A percentile compares a stretch with the other conserved stretches of the same genome.
Evolutionary conservation across 2,113 vertebrate genomes (phyloP).

Genomic region (Melanotaenia duboulayi): DNA sequence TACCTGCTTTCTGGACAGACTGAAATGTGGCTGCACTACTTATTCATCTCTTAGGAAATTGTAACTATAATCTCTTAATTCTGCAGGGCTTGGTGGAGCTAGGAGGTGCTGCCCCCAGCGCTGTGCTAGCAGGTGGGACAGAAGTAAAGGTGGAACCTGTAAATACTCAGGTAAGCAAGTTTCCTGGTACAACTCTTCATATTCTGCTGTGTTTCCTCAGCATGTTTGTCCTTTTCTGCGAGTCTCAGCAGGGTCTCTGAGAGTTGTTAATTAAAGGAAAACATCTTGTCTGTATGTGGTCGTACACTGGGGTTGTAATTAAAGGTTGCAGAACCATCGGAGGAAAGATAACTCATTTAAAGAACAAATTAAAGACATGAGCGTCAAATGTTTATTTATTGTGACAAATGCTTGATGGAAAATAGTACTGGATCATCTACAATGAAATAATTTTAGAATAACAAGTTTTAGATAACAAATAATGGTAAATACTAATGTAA

Average conservation of each 20-base stretch:
- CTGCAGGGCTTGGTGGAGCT: constrained; percentile 91
- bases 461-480: no score
- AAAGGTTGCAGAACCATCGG: neutral
- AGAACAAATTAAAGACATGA: neutral
- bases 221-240: no score
- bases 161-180: constrained; percentile 65
- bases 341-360: neutral
- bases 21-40: no score
- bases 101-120: constrained; percentile 82
- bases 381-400: neutral
- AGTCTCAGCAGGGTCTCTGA: neutral
- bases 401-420: neutral
- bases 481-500: neutral
- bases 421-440: neutral
- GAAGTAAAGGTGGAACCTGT: constrained; percentile 85
- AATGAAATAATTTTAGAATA: no score
- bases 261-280: neutral
- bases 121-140: constrained; percentile 74
- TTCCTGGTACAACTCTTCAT: no score
- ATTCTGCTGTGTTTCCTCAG: no score
- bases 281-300: neutral
- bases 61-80: constrained; percentile 6
- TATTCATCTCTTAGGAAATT: neutral
- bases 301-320: neutral
- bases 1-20: no score